Conservation (phyloP, 2,797 vertebrate species). For the Danio kyathit region DNA sequence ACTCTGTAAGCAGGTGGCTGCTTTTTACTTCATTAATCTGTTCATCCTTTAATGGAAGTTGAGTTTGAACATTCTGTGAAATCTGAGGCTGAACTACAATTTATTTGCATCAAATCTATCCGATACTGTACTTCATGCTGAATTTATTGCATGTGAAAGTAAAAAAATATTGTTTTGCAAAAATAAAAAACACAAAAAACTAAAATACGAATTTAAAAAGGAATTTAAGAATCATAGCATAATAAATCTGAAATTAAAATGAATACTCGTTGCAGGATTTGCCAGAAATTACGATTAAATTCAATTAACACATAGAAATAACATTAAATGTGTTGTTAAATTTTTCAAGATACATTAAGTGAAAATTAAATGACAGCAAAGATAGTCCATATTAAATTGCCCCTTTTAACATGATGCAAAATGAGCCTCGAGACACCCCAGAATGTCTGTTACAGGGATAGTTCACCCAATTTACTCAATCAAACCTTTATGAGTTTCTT, state of each 20-base stretch:
- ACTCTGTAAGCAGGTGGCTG: background rate
- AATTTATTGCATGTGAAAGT: background rate
- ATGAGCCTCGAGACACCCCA: too few relatives aligned
- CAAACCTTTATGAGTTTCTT: too few relatives aligned
- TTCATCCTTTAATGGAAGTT: background rate
- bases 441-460: too few relatives aligned
- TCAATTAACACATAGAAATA: too few relatives aligned
- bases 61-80: background rate
- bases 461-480: too few relatives aligned
- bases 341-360: background rate
- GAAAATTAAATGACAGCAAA: background rate
- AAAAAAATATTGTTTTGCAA: background rate
- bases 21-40: background rate
- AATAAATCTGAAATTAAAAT: background rate
- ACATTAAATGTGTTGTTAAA: background rate
- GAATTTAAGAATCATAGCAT: background rate
- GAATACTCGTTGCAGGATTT: background rate
- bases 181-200: background rate
- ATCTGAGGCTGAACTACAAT: background rate
- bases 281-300: background rate
- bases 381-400: background rate
- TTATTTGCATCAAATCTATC: too few relatives aligned
- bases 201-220: background rate
- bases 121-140: too few relatives aligned
- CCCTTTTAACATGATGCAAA: too few relatives aligned